Conservation (phyloP, 2,113 vertebrate genomes). For the Perca flavescens region DNA sequence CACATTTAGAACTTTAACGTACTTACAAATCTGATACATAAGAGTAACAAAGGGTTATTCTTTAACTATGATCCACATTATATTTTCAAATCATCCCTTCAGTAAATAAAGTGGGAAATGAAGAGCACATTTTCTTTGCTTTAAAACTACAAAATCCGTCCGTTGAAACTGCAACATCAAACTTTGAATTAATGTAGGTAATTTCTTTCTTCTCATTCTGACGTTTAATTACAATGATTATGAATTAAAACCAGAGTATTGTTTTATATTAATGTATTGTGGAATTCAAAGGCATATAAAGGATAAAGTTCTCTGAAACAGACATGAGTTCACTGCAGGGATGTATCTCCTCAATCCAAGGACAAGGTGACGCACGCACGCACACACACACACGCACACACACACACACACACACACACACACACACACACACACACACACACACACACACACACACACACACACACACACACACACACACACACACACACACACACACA, state of each 20-base stretch:
- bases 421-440: constrained; percentile 19
- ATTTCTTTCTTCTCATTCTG: background rate
- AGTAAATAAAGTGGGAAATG: background rate
- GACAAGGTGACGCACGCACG: constrained; percentile 44
- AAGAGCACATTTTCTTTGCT: background rate
- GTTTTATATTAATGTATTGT: background rate
- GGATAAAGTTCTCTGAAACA: background rate
- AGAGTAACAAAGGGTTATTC: background rate
- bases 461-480: constrained; percentile 20
- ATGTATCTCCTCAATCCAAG: constrained; percentile 32
- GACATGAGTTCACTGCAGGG: background rate
- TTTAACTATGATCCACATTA: background rate
- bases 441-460: constrained; percentile 11
- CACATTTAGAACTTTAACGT: background rate
- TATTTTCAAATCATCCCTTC: background rate
- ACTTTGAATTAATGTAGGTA: background rate
- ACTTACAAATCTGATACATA: background rate
- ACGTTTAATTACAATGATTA: background rate
- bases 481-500: too few relatives aligned
- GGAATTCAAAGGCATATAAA: background rate
- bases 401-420: constrained; percentile 14
- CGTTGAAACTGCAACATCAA: background rate
- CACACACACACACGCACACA: constrained; percentile 7
- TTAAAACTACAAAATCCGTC: background rate
- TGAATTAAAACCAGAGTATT: background rate